Conservation (phyloP, 2,888 invertebrate species). For the Stomorhina lunata region DNA sequence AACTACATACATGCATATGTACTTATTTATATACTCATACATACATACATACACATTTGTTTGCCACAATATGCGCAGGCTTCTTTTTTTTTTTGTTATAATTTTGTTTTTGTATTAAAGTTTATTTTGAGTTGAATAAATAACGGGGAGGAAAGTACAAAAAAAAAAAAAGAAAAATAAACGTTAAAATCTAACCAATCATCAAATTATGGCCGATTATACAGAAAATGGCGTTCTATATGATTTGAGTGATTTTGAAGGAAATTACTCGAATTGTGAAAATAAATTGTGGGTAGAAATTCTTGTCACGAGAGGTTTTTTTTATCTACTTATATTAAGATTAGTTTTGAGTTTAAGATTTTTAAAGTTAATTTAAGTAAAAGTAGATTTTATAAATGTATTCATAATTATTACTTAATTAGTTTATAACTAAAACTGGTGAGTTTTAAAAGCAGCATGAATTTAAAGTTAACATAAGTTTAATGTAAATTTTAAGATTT, state of each 20-base stretch:
- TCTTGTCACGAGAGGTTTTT: neutral
- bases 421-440: no score
- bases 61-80: slow-evolving; percentile 47
- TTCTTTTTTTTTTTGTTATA: slow-evolving; percentile 10
- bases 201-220: slow-evolving; percentile 24
- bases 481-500: no score
- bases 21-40: no score
- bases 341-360: neutral
- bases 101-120: neutral
- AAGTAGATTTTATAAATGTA: no score
- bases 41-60: no score
- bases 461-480: no score
- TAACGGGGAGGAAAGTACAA: slow-evolving; percentile 38
- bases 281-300: slow-evolving; percentile 4
- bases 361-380: neutral
- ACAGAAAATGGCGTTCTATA: slow-evolving; percentile 41
- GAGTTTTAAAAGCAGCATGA: no score
- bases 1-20: no score
- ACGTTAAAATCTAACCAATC: slow-evolving; percentile 43
- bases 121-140: slow-evolving; percentile 29
- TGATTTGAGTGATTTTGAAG: slow-evolving; percentile 36
- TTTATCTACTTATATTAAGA: neutral
- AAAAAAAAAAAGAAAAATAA: neutral
- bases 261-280: neutral
- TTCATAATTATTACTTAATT: no score